Conservation (phyloP, 2,888 invertebrate species). For the Phortica okadai region DNA sequence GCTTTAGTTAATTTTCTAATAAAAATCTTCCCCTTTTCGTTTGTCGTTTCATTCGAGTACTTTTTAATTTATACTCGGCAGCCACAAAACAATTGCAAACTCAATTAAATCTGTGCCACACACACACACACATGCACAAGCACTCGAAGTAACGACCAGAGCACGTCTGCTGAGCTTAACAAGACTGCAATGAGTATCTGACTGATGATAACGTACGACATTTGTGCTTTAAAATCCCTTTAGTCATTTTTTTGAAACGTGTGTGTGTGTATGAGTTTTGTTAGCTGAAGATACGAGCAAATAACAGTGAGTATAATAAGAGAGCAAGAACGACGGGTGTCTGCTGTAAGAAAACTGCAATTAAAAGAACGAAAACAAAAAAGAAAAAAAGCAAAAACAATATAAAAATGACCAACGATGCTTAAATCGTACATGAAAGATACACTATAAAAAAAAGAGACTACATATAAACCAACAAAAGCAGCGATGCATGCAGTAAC, state of each 20-base stretch:
- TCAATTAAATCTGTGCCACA: constrained; percentile 68
- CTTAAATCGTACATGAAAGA: no score
- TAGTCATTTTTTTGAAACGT: constrained; percentile 64
- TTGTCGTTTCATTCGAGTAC: constrained; percentile 4
- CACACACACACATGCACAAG: constrained; percentile 46
- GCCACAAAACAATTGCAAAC: constrained; percentile 68
- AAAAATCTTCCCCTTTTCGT: neutral
- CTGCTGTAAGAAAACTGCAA: constrained; percentile 12
- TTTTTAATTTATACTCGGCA: constrained; percentile 27
- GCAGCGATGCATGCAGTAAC: constrained; percentile 1
- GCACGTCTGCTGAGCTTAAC: neutral
- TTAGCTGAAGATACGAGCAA: neutral
- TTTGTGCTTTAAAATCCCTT: constrained; percentile 68
- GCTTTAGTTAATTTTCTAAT: constrained; percentile 24
- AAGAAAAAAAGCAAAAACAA: constrained; percentile 1
- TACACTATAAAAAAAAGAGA: no score
- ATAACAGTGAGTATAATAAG: neutral
- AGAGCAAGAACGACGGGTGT: neutral
- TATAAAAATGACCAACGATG: no score
- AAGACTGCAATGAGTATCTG: constrained; percentile 20
- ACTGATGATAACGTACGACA: constrained; percentile 66
- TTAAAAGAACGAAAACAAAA: constrained; percentile 21
- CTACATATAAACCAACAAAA: neutral
- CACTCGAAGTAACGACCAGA: neutral
- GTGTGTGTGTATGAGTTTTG: constrained; percentile 44